Evolutionary conservation across 2,888 invertebrate species (phyloP), one percentile per base, ranked within the genome.

Genomic region (Mayetiola destructor): DNA sequence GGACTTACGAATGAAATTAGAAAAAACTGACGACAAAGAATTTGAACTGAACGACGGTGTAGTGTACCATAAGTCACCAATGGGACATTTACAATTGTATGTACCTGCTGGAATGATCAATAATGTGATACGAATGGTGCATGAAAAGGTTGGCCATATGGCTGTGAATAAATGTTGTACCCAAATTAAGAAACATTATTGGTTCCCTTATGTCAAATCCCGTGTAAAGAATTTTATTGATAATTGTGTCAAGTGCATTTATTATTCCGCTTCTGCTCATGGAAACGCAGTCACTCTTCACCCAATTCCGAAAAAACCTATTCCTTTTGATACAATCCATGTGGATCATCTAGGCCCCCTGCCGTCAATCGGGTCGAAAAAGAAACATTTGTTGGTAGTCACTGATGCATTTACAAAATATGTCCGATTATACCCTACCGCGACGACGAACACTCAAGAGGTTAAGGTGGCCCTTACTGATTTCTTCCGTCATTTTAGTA

Each of bases 401-500:
- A 32, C 32, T 4, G 55, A 55, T 37, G 55, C 30, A 27, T 55
- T 55, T 16, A 35, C 55, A 4, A 55, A 39, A 39, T 55, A n/a
- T 37, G 23, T 37, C 5, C 21, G 16, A 18, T 16, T 55, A 27
- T 55, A 37, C 14, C 27, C 55, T 2, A 23, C n/a, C 3, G 21
- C 9, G 16, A 10, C 36, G 1, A 36, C 36, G 2, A 36, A 23
- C 21, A 14, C 55, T 5, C 35, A 55, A 36, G 35, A 55, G 18
- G 35, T 36, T 12, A 30, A 27, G 16, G 32, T 4, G 6, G 6
- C 20, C 12, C 35, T 54, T 9, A n/a, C 35, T 9, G 2, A 14
- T 9, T 36, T 36, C 21, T 36, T 35, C 14, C 2, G 3, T 20
- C 18, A 21, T 10, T 55, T 21, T 55, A 36, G 55, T 36, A 18